Conservation (phyloP, 2,113 vertebrate species). For the Tragelaphus strepsiceros region DNA sequence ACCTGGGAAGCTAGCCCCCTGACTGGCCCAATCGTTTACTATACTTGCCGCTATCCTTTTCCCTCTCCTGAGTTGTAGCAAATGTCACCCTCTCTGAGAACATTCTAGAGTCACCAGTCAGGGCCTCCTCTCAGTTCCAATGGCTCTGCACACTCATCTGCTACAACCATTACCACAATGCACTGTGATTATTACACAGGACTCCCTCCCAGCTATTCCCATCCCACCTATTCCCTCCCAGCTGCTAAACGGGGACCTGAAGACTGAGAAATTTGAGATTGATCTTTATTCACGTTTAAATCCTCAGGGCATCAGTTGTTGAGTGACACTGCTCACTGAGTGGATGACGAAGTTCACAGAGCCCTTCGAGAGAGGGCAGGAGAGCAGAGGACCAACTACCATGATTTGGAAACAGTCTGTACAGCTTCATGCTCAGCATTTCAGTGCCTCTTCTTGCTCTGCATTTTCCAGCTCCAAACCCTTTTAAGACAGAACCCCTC, state of each 20-base stretch:
- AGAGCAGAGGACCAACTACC: not conserved
- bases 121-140: not conserved
- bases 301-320: not conserved
- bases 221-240: not conserved
- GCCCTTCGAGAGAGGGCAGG: not conserved
- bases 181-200: rapidly evolving
- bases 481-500: not conserved
- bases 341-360: not conserved
- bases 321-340: not conserved
- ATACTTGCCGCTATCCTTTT: not conserved
- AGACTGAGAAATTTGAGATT: not conserved
- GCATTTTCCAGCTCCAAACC: not conserved
- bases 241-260: not conserved
- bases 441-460: not conserved
- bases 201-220: not conserved
- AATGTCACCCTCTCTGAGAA: not conserved
- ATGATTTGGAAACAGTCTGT: not conserved
- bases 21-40: no score
- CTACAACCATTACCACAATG: not conserved
- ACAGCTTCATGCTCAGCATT: not conserved
- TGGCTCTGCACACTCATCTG: not conserved
- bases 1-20: not conserved
- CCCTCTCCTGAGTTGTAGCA: not conserved
- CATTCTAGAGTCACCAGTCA: not conserved
- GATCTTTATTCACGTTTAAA: not conserved